Evolutionary conservation across 2,888 invertebrate species (phyloP).

Genomic region (Diogma glabrata): DNA sequence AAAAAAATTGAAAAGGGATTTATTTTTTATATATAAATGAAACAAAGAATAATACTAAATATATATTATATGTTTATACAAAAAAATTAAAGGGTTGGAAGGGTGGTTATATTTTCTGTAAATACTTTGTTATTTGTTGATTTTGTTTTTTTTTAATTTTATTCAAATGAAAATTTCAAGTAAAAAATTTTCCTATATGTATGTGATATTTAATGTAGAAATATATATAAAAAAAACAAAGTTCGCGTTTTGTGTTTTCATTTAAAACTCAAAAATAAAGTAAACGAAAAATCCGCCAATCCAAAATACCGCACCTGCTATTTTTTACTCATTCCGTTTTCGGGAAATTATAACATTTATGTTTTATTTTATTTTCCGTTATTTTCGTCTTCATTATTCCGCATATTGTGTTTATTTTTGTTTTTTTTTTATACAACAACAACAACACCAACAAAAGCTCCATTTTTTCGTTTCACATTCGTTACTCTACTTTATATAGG

Average conservation of each 20-base stretch:
- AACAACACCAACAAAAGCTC: no score
- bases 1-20: constrained; percentile 8
- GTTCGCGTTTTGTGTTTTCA: constrained; percentile 4
- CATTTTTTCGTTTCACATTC: no score
- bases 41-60: no score
- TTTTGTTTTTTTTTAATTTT: background rate
- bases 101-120: no score
- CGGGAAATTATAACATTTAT: constrained; percentile 7
- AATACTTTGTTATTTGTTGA: constrained; percentile 5
- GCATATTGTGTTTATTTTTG: constrained; percentile 1
- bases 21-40: no score
- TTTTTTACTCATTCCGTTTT: background rate
- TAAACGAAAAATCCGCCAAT: constrained; percentile 6
- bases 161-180: no score
- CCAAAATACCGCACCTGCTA: constrained; percentile 8
- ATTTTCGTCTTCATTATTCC: constrained; percentile 8
- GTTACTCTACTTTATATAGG: no score
- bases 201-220: no score
- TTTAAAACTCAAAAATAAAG: background rate
- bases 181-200: no score
- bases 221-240: background rate
- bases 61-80: background rate
- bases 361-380: constrained; percentile 2
- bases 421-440: no score
- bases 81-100: background rate